Evolutionary conservation across 2,797 vertebrate genomes (phyloP), one percentile per base, ranked within the genome.

Genomic region (Esox lucius): DNA sequence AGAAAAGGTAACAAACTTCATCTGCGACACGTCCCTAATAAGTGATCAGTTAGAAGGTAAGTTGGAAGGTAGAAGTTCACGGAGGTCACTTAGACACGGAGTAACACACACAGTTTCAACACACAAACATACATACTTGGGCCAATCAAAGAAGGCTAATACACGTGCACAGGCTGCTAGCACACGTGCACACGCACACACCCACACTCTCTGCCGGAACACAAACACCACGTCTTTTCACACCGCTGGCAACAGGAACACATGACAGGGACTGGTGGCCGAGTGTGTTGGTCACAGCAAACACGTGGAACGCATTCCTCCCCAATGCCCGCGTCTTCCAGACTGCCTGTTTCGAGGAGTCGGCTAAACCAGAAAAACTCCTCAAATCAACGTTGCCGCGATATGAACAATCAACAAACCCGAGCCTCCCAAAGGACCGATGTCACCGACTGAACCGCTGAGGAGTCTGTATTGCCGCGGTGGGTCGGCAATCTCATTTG

Each of bases 81-180:
- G 24, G 59, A 12, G 24, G 24, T 26, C 22, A 19, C 39, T 42
- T 42, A 39, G 48, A 17, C 19, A 19, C 5, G 19, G n/a, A 51
- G 7, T 19, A 4, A 19, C 51, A 53, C 19, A n/a, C 48, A 46
- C 42, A 46, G n/a, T n/a, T n/a, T n/a, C n/a, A 6, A 48, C 8
- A 13, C 46, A 48, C 8, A 48, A 8, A 48, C 46, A 48, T 16
- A 49, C 3, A 49, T 16, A 49, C 22, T 61, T 22, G 22, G 13
- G 24, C 62, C 24, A 42, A 28, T 59, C 62, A 74, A 68, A 72
- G 72, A 51, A n/a, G n/a, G n/a, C n/a, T n/a, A n/a, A n/a, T n/a
- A n/a, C n/a, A n/a, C n/a, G n/a, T 68, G 62, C 17, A 75, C 79
- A 68, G 78, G 71, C 42, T 61, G 51, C 8, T 17, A 56, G 51